phyloP scores from a whole-genome alignment of 1,140 invertebrate species.

The Cheumatopsyche charites region DNA sequence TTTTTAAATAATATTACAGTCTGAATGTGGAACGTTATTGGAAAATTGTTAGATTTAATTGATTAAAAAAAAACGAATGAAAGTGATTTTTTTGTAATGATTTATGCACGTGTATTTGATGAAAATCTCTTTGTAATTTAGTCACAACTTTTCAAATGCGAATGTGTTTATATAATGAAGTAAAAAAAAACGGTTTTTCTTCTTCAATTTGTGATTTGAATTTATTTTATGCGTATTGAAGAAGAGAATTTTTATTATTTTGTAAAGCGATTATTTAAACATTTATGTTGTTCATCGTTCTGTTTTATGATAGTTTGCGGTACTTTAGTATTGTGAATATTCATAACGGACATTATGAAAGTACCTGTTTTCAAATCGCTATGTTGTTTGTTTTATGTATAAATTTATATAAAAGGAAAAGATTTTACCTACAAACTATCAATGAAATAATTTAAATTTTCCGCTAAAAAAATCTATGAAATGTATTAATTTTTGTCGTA shows the following conservation, averaged over 20 bases:
- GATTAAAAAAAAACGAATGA: not conserved
- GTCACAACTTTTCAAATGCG: not conserved
- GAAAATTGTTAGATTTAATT: constrained; percentile 8
- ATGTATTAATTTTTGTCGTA: not conserved
- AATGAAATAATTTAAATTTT: no score
- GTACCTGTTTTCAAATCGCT: constrained; percentile 47
- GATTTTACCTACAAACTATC: no score
- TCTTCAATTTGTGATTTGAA: constrained; percentile 17
- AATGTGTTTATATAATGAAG: not conserved
- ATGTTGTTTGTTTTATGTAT: constrained; percentile 48
- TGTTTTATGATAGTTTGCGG: not conserved
- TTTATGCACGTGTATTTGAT: constrained; percentile 6
- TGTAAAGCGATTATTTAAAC: constrained; percentile 18
- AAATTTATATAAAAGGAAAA: constrained; percentile 34
- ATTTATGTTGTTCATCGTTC: constrained; percentile 2
- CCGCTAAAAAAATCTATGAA: no score
- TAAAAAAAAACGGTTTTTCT: not conserved
- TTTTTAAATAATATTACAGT: constrained; percentile 1
- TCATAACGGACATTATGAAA: constrained; percentile 12
- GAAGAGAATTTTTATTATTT: constrained; percentile 19
- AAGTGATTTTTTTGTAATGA: not conserved
- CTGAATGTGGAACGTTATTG: constrained; percentile 1
- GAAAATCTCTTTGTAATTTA: constrained; percentile 14
- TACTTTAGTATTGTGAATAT: not conserved
- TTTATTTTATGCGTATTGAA: constrained; percentile 6